phyloP scores from a whole-genome alignment of 2,113 vertebrate genomes.

The Onychostoma macrolepis region DNA sequence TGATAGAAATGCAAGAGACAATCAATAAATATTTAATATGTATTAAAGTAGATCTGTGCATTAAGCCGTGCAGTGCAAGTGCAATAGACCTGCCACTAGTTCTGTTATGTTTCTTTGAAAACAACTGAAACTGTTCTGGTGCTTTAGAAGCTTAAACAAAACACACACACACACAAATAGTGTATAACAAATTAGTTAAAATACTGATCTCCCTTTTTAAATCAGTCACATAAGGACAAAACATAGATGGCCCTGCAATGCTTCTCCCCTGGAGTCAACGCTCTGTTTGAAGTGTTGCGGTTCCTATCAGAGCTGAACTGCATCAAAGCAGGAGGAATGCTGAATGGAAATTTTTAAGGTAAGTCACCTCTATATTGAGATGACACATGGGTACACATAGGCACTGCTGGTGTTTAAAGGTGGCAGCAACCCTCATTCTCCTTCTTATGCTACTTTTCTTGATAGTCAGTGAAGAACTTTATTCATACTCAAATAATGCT shows the following conservation, averaged over 20 bases:
- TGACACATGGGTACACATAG: not conserved
- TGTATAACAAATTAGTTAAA: not conserved
- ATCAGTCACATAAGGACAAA: constrained; percentile 66
- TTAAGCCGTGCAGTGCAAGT: no score
- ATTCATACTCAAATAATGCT: not conserved
- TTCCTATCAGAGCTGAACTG: constrained; percentile 71
- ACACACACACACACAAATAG: not conserved
- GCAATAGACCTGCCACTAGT: no score
- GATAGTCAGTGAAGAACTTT: not conserved
- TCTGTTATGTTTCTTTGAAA: no score
- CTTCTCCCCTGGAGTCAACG: constrained; percentile 54
- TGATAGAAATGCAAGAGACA: no score
- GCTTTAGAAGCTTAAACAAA: not conserved
- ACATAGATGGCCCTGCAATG: constrained; percentile 57
- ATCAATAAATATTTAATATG: no score
- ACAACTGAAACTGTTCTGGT: not conserved
- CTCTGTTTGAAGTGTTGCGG: constrained; percentile 72
- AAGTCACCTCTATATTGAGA: constrained; percentile 32
- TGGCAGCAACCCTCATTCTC: not conserved
- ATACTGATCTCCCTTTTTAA: constrained; percentile 57
- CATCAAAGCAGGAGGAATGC: constrained; percentile 73
- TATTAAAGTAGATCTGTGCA: no score
- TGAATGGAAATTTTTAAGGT: constrained; percentile 60
- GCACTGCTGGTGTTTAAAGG: not conserved
- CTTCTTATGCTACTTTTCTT: not conserved